Evolutionary conservation across 1,140 invertebrate species (phyloP).

Genomic region (Vollenhovia emeryi): DNA sequence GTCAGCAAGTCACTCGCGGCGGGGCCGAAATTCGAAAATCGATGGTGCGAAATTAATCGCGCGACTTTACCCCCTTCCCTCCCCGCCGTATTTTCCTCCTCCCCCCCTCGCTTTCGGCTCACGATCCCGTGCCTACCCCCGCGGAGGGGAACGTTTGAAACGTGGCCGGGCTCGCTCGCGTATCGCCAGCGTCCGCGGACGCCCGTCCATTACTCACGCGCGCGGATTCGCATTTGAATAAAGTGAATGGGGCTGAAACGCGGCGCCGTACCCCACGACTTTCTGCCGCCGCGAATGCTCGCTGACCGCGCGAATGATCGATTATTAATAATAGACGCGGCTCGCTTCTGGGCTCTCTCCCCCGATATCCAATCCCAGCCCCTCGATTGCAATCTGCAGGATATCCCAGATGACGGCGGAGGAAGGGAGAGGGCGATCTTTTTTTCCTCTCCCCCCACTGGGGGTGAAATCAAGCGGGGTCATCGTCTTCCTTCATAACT

Average conservation of each 20-base stretch:
- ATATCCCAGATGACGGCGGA: neutral
- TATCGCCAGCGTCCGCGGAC: constrained; percentile 30
- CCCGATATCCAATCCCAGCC: neutral
- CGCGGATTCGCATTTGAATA: constrained; percentile 45
- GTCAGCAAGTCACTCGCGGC: constrained; percentile 29
- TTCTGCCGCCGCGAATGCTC: constrained; percentile 1
- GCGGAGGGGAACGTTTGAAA: constrained; percentile 29
- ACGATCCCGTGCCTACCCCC: neutral
- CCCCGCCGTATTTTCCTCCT: no score
- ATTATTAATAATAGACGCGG: constrained; percentile 17
- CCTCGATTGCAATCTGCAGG: neutral
- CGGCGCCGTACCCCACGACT: constrained; percentile 20
- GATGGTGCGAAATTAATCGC: constrained; percentile 49
- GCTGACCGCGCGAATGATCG: constrained; percentile 3
- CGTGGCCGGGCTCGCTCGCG: neutral
- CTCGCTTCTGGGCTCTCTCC: neutral
- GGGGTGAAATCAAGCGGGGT: neutral
- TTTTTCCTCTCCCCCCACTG: neutral
- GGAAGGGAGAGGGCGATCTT: neutral
- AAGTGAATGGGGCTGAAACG: constrained; percentile 52
- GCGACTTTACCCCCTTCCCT: constrained; percentile 37
- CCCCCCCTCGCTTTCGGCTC: neutral
- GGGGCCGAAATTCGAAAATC: constrained; percentile 45
- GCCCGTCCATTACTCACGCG: constrained; percentile 53
- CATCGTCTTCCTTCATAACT: neutral